Conservation (phyloP, 2,888 invertebrate genomes). For the Tetranychus piercei region DNA sequence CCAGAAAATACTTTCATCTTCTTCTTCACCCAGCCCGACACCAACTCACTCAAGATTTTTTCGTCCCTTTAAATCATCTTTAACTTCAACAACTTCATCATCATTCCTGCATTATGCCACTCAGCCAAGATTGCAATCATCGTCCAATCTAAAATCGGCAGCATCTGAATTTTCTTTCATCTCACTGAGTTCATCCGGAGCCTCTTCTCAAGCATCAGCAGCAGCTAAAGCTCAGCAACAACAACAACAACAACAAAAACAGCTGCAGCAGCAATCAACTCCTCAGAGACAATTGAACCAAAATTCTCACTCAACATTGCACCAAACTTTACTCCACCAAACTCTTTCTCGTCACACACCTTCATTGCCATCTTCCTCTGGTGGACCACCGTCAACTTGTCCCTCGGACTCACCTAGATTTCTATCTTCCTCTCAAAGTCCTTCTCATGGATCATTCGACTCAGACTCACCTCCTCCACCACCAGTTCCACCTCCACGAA, state of each 20-base stretch:
- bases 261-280: background rate
- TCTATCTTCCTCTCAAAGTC: background rate
- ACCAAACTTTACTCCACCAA: background rate
- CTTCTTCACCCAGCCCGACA: slow-evolving; percentile 14
- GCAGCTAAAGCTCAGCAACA: background rate
- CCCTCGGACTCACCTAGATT: slow-evolving; percentile 3
- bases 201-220: background rate
- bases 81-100: background rate
- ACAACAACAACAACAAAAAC: background rate
- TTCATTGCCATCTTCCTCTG: background rate
- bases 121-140: slow-evolving; percentile 14
- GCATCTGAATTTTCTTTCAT: slow-evolving; percentile 27
- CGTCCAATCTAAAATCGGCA: slow-evolving; percentile 24
- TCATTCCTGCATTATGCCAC: slow-evolving; percentile 17
- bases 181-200: background rate
- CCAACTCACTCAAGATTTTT: slow-evolving; percentile 5
- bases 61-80: background rate
- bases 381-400: background rate
- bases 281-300: background rate
- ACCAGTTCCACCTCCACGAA: slow-evolving; percentile 5
- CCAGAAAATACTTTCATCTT: slow-evolving; percentile 25
- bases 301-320: background rate
- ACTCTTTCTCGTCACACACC: background rate
- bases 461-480: slow-evolving; percentile 7
- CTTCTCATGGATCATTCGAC: slow-evolving; percentile 3